Percentiles rank a stretch among this genome's conserved stretches.
phyloP scores from a whole-genome alignment of 1,140 invertebrate genomes.

The Trialeurodes vaporariorum region DNA sequence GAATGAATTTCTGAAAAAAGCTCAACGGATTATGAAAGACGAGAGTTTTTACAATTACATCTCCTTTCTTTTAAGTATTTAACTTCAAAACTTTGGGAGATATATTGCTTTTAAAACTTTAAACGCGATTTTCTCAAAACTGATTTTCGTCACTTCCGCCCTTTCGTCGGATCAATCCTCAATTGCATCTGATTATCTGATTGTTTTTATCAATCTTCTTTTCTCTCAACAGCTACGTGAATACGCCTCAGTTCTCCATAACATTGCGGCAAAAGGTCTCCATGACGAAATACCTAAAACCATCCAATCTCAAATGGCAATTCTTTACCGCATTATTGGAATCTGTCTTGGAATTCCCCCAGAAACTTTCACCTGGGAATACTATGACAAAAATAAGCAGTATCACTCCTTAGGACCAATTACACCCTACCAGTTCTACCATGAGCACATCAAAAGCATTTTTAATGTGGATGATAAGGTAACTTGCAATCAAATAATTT shows the following conservation, averaged over 20 bases:
- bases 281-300: slow-evolving; percentile 44
- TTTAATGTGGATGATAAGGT: slow-evolving; percentile 78
- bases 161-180: no score
- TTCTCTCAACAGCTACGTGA: slow-evolving; percentile 53
- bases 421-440: slow-evolving; percentile 68
- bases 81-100: no score
- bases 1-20: no score
- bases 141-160: no score
- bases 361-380: slow-evolving; percentile 73
- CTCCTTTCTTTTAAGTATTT: no score
- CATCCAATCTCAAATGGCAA: slow-evolving; percentile 53
- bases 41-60: no score
- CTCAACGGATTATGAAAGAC: no score
- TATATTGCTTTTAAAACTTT: no score
- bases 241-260: slow-evolving; percentile 56
- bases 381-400: slow-evolving; percentile 73
- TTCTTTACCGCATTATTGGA: slow-evolving; percentile 68
- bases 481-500: no score
- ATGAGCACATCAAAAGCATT: slow-evolving; percentile 59
- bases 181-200: no score
- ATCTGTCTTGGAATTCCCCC: slow-evolving; percentile 73
- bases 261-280: slow-evolving; percentile 43
- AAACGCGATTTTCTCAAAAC: no score
- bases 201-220: no score
- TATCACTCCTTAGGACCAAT: slow-evolving; percentile 64